These are phyloP conservation scores for Tetrao urogallus DNA, from an alignment of 2,113 vertebrate genomes.

Conservation along the genomic window DNA sequence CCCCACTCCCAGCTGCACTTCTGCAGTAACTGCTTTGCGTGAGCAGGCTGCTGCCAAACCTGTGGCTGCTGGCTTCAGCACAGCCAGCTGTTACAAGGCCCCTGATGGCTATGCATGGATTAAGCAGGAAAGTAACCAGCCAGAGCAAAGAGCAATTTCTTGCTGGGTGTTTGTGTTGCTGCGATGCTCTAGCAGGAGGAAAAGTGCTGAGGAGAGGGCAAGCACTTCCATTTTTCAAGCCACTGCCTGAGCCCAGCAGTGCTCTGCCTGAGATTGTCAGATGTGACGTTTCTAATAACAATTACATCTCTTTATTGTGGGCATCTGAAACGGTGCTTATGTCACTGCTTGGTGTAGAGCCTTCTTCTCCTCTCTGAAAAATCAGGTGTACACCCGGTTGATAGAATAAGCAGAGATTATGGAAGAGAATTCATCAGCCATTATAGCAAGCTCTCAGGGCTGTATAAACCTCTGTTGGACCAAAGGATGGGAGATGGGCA, in stretches of 20 bases:
- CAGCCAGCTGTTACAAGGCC: neutral
- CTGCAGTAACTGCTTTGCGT: neutral
- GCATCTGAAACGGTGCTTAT: neutral
- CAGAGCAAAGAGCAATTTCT: neutral
- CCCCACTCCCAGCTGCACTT: neutral
- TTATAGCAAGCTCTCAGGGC: neutral
- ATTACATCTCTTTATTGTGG: fast-evolving
- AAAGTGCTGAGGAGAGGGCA: neutral
- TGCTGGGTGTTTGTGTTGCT: neutral
- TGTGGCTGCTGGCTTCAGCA: fast-evolving
- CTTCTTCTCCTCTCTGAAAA: too few species aligned
- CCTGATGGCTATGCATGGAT: neutral
- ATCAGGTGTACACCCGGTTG: too few species aligned
- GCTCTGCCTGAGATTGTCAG: neutral
- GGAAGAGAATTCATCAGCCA: neutral
- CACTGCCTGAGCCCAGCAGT: neutral
- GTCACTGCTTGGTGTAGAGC: neutral
- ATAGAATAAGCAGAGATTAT: too few species aligned
- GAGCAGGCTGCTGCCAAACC: neutral
- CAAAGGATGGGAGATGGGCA: neutral
- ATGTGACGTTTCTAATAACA: fast-evolving
- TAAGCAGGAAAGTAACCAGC: neutral
- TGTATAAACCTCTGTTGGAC: neutral
- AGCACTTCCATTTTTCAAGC: neutral
- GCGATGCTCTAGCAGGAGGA: neutral